These are phyloP conservation scores for Sesia bembeciformis DNA, from an alignment of 2,888 invertebrate species.

Conservation along the genomic window DNA sequence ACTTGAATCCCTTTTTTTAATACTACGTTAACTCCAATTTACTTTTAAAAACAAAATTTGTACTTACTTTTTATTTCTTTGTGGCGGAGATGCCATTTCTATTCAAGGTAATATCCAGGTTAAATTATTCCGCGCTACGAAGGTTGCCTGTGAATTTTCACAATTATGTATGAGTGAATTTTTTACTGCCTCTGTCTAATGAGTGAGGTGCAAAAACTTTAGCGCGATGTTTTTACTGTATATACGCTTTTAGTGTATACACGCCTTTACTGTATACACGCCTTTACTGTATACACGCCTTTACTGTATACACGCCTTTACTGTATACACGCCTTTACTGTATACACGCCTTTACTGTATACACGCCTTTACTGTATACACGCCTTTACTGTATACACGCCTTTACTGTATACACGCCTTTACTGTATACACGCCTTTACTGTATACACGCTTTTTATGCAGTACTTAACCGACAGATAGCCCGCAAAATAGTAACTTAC, in stretches of 20 bases:
- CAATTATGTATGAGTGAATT: slow-evolving; percentile 35
- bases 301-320: neutral
- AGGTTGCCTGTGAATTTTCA: slow-evolving; percentile 34
- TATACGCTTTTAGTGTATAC: neutral
- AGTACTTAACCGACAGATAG: neutral
- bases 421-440: neutral
- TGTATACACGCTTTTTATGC: neutral
- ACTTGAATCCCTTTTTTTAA: neutral
- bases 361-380: neutral
- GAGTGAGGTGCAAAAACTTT: slow-evolving; percentile 26
- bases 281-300: neutral
- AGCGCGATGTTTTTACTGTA: neutral
- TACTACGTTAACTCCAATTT: neutral
- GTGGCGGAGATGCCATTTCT: slow-evolving; percentile 19
- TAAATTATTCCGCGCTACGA: slow-evolving; percentile 33
- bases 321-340: neutral
- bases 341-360: neutral
- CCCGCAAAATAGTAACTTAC: neutral
- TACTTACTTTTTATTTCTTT: slow-evolving; percentile 17
- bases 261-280: neutral
- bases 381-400: neutral
- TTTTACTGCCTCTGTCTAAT: slow-evolving; percentile 38
- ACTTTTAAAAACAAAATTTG: slow-evolving; percentile 9
- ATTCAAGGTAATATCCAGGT: slow-evolving; percentile 30
- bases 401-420: neutral